Conservation (phyloP, 1,140 invertebrate genomes). For the Gyrodactylus salaris region DNA sequence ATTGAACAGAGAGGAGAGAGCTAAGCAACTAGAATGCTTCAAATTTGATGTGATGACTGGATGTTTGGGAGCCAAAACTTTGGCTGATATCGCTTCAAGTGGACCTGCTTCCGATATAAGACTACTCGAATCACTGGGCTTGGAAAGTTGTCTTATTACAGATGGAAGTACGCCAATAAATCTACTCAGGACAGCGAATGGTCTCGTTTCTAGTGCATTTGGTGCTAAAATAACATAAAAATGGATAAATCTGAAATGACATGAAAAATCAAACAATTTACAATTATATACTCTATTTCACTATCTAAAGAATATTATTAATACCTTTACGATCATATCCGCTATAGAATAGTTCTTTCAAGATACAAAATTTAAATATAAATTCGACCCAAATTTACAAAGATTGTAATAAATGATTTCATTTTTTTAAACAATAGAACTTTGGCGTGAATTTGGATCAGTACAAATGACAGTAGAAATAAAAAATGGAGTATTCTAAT, state of each 20-base stretch:
- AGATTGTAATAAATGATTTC: too few species aligned
- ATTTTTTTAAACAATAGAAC: too few species aligned
- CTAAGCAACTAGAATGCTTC: constrained; percentile 18
- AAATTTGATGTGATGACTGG: constrained; percentile 23
- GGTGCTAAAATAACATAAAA: too few species aligned
- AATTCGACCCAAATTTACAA: too few species aligned
- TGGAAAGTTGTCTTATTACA: constrained; percentile 24
- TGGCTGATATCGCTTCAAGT: constrained; percentile 20
- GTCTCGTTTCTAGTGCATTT: constrained; percentile 18
- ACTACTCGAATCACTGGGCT: constrained; percentile 21
- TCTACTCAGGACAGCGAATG: constrained; percentile 22
- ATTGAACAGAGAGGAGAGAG: constrained; percentile 16
- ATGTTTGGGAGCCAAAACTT: constrained; percentile 21
- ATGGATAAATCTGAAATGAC: too few species aligned
- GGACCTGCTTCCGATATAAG: constrained; percentile 23
- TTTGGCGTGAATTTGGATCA: neutral
- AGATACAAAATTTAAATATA: too few species aligned
- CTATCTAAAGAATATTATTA: too few species aligned
- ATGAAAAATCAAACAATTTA: too few species aligned
- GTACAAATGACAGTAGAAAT: neutral
- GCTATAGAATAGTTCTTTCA: too few species aligned
- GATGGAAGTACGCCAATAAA: constrained; percentile 24
- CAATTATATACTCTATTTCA: too few species aligned
- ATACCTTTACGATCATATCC: too few species aligned
- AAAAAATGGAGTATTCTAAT: neutral